phyloP scores from a whole-genome alignment of 1,140 invertebrate species.

The Microplitis demolitor region DNA sequence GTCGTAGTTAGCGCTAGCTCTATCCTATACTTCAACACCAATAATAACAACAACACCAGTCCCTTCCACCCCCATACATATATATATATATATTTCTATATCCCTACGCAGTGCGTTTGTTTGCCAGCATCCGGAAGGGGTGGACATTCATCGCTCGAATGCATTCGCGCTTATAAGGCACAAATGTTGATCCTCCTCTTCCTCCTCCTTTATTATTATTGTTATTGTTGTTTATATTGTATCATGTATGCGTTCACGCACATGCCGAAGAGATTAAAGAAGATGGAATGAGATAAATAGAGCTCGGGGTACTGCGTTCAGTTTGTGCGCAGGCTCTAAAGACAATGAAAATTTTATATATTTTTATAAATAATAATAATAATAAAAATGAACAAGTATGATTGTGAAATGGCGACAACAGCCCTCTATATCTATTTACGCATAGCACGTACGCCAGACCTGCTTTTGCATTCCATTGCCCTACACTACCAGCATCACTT shows the following conservation, averaged over 20 bases:
- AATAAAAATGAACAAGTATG: neutral
- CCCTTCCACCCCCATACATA: neutral
- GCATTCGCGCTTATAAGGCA: slow-evolving; percentile 5
- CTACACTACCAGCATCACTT: neutral
- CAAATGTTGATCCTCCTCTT: neutral
- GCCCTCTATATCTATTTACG: slow-evolving; percentile 21
- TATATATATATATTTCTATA: neutral
- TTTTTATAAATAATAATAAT: slow-evolving; percentile 1
- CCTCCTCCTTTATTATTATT: too few species aligned
- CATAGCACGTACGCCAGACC: slow-evolving; percentile 22
- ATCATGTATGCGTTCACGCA: slow-evolving; percentile 26
- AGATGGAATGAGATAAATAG: neutral
- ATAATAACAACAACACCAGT: neutral
- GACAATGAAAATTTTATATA: neutral
- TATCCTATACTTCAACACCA: neutral
- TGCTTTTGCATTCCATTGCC: slow-evolving; percentile 28
- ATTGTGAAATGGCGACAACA: neutral
- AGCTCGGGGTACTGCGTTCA: neutral
- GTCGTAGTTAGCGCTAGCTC: neutral
- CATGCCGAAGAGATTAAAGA: slow-evolving; percentile 13
- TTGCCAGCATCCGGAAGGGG: neutral
- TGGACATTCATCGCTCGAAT: neutral
- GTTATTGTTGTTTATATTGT: neutral
- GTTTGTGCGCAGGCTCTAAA: neutral
- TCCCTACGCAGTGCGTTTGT: neutral